Conservation (phyloP, 1,140 invertebrate genomes). For the Triops cancriformis region DNA sequence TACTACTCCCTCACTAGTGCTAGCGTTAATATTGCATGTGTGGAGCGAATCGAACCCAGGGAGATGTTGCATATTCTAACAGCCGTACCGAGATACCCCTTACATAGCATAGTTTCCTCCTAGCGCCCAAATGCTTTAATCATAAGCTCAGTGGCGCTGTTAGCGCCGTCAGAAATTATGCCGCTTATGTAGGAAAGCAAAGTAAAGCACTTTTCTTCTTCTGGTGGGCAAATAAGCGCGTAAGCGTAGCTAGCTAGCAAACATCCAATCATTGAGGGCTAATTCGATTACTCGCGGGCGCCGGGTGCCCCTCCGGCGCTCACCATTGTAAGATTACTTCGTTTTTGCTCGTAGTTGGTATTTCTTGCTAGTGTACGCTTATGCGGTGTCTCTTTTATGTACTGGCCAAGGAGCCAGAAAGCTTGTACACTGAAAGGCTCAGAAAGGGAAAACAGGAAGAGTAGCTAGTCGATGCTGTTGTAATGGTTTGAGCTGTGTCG, state of each 20-base stretch:
- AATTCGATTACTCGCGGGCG: background rate
- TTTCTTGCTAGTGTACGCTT: background rate
- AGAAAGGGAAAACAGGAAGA: background rate
- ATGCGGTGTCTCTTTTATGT: background rate
- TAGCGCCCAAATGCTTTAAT: background rate
- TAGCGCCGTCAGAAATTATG: background rate
- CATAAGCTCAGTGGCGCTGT: background rate
- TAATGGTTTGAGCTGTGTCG: background rate
- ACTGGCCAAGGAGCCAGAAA: background rate
- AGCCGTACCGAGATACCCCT: background rate
- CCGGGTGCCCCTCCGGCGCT: background rate
- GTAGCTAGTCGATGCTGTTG: background rate
- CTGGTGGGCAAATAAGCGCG: background rate
- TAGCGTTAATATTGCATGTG: background rate
- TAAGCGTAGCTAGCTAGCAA: background rate
- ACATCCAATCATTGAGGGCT: background rate
- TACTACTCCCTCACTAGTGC: background rate
- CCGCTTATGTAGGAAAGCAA: background rate
- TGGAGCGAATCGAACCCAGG: background rate
- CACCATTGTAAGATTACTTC: background rate
- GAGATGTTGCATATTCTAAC: background rate
- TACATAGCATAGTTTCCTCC: background rate
- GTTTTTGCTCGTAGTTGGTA: background rate
- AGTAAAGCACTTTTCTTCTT: background rate
- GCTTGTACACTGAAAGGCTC: background rate